Evolutionary conservation across 2,888 invertebrate species (phyloP).

Genomic region (Eudemis profundana): DNA sequence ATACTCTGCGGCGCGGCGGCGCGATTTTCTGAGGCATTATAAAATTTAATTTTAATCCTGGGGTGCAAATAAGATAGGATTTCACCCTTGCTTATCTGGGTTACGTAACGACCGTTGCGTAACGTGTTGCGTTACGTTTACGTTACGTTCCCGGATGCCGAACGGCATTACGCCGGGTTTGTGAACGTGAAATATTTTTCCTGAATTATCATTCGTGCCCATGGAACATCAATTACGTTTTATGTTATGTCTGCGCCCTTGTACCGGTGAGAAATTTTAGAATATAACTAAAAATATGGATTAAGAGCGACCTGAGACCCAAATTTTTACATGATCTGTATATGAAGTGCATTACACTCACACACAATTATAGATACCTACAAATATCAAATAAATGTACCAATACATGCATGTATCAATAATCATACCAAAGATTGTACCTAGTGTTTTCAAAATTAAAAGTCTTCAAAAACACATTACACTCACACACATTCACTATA

Average conservation of each 20-base stretch:
- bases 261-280: too few relatives aligned
- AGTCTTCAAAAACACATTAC: too few relatives aligned
- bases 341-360: too few relatives aligned
- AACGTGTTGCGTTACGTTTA: slow-evolving; percentile 43
- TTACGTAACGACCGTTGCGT: slow-evolving; percentile 47
- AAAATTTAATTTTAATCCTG: slow-evolving; percentile 82
- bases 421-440: too few relatives aligned
- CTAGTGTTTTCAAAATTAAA: too few relatives aligned
- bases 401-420: too few relatives aligned
- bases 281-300: too few relatives aligned
- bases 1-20: slow-evolving; percentile 57
- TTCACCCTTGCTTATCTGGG: slow-evolving; percentile 58
- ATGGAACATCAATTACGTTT: slow-evolving; percentile 32
- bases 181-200: slow-evolving; percentile 19
- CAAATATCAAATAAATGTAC: too few relatives aligned
- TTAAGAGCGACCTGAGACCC: too few relatives aligned
- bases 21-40: slow-evolving; percentile 73
- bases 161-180: slow-evolving; percentile 34
- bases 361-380: too few relatives aligned
- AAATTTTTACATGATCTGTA: too few relatives aligned
- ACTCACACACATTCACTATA: too few relatives aligned
- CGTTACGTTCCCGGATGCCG: slow-evolving; percentile 43
- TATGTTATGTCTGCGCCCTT: slow-evolving; percentile 12
- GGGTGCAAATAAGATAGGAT: slow-evolving; percentile 79
- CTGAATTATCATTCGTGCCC: slow-evolving; percentile 22